phyloP scores from a whole-genome alignment of 2,888 invertebrate species.

The Ganaspis brasiliensis region DNA sequence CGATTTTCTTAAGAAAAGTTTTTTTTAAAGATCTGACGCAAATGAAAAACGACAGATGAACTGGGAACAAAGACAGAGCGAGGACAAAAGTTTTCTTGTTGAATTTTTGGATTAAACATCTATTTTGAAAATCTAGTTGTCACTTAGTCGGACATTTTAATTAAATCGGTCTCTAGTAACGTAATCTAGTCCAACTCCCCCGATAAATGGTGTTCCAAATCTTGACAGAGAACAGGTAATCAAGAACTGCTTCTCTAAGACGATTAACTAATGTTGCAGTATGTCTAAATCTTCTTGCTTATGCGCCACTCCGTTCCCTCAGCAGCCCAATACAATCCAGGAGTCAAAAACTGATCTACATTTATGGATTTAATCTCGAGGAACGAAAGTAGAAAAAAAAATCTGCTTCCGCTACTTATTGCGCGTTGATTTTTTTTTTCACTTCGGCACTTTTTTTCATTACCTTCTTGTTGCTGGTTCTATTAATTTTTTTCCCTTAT shows the following conservation, averaged over 20 bases:
- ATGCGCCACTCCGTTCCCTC: slow-evolving; percentile 48
- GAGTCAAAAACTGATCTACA: slow-evolving; percentile 1
- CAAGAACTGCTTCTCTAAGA: slow-evolving; percentile 61
- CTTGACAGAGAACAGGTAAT: slow-evolving; percentile 52
- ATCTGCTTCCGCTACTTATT: too few species aligned
- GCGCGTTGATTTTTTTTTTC: background rate
- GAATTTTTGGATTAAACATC: too few species aligned
- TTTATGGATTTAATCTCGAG: background rate
- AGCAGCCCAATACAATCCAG: too few species aligned
- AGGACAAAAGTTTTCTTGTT: background rate
- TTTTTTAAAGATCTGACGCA: background rate
- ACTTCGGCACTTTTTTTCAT: background rate
- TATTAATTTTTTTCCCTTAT: background rate
- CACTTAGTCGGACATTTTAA: slow-evolving; percentile 61
- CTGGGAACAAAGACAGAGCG: too few species aligned
- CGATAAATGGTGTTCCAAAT: slow-evolving; percentile 35
- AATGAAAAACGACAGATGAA: background rate
- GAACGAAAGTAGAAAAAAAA: background rate
- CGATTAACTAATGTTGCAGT: slow-evolving; percentile 71
- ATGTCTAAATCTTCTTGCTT: slow-evolving; percentile 61
- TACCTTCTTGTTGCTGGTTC: background rate
- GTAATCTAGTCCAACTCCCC: slow-evolving; percentile 66
- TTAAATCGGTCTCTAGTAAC: slow-evolving; percentile 68
- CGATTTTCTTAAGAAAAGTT: slow-evolving; percentile 14
- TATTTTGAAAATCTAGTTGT: too few species aligned